Conservation (phyloP, 2,888 invertebrate genomes). For the Caenorhabditis macrosperma region DNA sequence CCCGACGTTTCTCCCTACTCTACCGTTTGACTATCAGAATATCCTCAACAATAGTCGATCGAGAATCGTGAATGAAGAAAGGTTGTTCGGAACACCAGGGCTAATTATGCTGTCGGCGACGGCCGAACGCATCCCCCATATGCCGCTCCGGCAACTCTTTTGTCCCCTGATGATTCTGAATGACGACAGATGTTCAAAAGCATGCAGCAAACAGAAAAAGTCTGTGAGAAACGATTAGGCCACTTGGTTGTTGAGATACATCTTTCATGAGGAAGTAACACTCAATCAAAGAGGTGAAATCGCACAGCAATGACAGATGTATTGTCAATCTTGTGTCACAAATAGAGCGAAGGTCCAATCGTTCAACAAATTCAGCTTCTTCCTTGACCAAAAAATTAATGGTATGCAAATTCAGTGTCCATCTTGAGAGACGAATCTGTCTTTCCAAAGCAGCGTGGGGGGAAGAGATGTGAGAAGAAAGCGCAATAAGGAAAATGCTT, state of each 20-base stretch:
- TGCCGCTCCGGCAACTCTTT: constrained; percentile 42
- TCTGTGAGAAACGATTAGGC: neutral
- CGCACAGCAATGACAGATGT: neutral
- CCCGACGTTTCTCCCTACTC: neutral
- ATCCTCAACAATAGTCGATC: constrained; percentile 18
- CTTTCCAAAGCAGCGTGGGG: neutral
- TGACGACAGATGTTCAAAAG: constrained; percentile 39
- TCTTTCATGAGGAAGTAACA: neutral
- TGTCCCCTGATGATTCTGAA: constrained; percentile 24
- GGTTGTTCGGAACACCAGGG: constrained; percentile 29
- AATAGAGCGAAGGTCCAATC: neutral
- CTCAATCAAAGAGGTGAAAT: neutral
- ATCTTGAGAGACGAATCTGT: neutral
- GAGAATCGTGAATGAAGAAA: constrained; percentile 12
- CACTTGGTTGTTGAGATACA: neutral
- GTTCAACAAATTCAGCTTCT: neutral
- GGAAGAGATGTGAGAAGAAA: neutral
- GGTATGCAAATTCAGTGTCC: constrained; percentile 27
- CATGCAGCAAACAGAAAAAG: neutral
- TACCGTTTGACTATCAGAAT: constrained; percentile 6
- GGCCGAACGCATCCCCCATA: constrained; percentile 35
- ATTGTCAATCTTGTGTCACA: neutral
- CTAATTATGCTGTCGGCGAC: constrained; percentile 31
- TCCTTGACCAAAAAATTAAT: constrained; percentile 17
- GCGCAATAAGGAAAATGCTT: neutral